These are phyloP conservation scores for Sturnus vulgaris DNA, from an alignment of 2,113 vertebrate species.

Conservation along the genomic window DNA sequence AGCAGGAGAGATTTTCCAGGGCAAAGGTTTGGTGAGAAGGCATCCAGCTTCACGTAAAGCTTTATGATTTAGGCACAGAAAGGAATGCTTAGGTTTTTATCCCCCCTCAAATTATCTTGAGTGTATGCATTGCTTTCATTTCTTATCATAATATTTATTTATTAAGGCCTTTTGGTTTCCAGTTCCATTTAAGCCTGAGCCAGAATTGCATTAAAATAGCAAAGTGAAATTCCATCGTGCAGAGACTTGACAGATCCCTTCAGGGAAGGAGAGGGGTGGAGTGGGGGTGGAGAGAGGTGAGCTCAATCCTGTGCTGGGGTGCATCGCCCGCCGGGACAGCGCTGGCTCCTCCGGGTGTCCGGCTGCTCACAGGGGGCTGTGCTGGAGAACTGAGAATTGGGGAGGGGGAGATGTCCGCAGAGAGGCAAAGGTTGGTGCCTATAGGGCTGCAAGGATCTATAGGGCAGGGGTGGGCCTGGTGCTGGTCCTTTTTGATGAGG, in stretches of 20 bases:
- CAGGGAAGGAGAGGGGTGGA: constrained; percentile 66
- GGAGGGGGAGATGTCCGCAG: not conserved
- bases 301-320: not conserved
- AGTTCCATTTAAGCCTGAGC: constrained; percentile 81
- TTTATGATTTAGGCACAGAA: constrained; percentile 57
- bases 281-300: constrained; percentile 65
- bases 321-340: not conserved
- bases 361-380: accelerated
- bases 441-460: not conserved
- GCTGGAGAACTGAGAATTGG: not conserved
- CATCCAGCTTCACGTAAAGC: constrained; percentile 30
- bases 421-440: not conserved
- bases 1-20: constrained; percentile 31
- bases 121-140: constrained; percentile 78
- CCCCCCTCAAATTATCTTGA: constrained; percentile 66
- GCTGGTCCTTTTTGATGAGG: not conserved
- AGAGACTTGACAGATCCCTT: constrained; percentile 77
- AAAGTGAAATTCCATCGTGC: constrained; percentile 80
- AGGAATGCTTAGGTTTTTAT: constrained; percentile 69
- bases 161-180: constrained; percentile 79
- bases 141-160: constrained; percentile 87
- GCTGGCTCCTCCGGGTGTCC: not conserved
- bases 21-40: constrained; percentile 49
- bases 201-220: constrained; percentile 82
- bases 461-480: not conserved